Evolutionary conservation across 2,888 invertebrate genomes (phyloP), one percentile per base, ranked within the genome.

Genomic region (Heliconius ethilla): DNA sequence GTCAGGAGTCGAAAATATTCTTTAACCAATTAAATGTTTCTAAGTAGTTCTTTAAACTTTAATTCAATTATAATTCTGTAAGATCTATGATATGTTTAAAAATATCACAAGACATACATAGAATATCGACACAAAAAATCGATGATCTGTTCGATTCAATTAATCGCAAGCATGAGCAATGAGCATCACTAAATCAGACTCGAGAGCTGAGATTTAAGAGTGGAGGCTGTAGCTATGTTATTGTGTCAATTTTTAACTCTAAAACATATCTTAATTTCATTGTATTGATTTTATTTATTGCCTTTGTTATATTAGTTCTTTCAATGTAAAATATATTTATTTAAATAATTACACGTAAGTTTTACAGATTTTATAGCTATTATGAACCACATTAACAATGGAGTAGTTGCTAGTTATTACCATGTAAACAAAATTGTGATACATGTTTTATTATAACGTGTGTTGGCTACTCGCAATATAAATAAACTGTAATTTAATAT

Each of bases 231-330:
- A 51, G 51, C 6, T 70, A 76, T 76, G 76, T 76, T 76, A 70
- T 76, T 76, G 76, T 76, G 76, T 76, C 76, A 76, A 65, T 33
- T 37, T 51, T 37, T 51, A 51, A 51, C 7, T 51, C 51, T 51
- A 18, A 51, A 73, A 55, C 27, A 33, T 55, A 45, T 55, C 55
- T 55, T 33, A 55, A 33, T 70, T 70, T 70, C 55, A 33, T 70
- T 70, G 55, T 70, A 70, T 70, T 70, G 70, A 70, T 70, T 70
- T 55, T 33, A 70, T 51, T 70, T 70, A 33, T 70, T 70, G 6
- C 55, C n/a, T 22, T 70, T 29, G 11, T 55, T 15, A 55, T 70
- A 22, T 29, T 70, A n/a, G 55, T 55, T 70, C 0, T 70, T 55
- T 70, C n/a, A 29, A 55, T n/a, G 70, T 33, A 55, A 72, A 10